Evolutionary conservation across 2,888 invertebrate species (phyloP).

Genomic region (Dioctria rufipes): DNA sequence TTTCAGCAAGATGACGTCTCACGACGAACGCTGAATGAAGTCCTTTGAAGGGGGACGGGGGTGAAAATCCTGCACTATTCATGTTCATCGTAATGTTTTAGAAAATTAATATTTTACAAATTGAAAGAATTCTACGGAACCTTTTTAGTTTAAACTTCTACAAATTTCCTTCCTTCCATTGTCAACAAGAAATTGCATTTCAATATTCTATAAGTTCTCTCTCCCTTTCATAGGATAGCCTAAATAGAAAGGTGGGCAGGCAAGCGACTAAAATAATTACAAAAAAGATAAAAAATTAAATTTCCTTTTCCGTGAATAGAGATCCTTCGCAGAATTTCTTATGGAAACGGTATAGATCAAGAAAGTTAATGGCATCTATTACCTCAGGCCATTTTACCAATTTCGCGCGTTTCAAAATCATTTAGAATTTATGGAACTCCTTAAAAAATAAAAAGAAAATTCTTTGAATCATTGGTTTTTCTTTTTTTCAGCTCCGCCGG

Average conservation of each 20-base stretch:
- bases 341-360: not conserved
- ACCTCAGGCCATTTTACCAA: conserved; percentile 11
- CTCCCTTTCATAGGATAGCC: not conserved
- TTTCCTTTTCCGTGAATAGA: not conserved
- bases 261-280: not conserved
- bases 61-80: not conserved
- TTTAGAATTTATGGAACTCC: conserved; percentile 14
- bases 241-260: not conserved
- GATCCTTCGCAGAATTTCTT: not conserved
- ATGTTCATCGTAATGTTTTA: conserved; percentile 12
- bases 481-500: conserved; percentile 74
- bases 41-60: not conserved
- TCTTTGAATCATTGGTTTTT: not conserved
- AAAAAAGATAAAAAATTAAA: conserved; percentile 14
- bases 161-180: conserved; percentile 8
- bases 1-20: too few species aligned
- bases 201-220: not conserved
- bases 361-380: conserved; percentile 10
- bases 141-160: conserved; percentile 23
- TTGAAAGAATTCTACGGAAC: conserved; percentile 9
- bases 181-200: conserved; percentile 39
- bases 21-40: not conserved
- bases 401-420: not conserved
- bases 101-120: conserved; percentile 26
- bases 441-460: not conserved